A percentile compares a stretch with the other conserved stretches of the same genome.
Evolutionary conservation across 2,888 invertebrate genomes (phyloP).

Genomic region (Antheraea assamensis): DNA sequence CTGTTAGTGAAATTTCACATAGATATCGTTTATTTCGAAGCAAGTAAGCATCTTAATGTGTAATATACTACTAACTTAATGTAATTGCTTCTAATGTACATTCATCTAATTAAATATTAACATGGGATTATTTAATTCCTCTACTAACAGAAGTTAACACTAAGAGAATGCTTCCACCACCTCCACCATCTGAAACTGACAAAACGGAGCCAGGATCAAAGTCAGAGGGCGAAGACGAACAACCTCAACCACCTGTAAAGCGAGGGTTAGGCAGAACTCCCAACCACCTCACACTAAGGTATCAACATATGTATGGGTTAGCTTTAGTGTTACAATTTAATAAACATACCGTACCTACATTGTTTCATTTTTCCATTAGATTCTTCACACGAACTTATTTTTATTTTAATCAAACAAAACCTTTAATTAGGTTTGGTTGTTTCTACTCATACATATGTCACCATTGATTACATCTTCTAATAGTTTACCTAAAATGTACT

Average conservation of each 20-base stretch:
- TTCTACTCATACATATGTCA: conserved; percentile 73
- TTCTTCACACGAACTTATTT: conserved; percentile 19
- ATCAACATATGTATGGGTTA: conserved; percentile 71
- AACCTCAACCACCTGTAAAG: conserved; percentile 84
- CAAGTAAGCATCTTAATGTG: neutral
- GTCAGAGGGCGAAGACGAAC: conserved; percentile 93
- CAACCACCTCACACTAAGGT: conserved; percentile 95
- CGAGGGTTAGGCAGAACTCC: conserved; percentile 93
- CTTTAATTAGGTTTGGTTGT: conserved; percentile 59
- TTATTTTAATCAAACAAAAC: conserved; percentile 34
- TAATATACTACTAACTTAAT: neutral
- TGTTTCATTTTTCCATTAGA: conserved; percentile 15
- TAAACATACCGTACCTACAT: conserved; percentile 25
- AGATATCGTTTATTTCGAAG: no score
- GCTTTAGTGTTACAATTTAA: conserved; percentile 21
- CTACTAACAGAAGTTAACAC: conserved; percentile 44
- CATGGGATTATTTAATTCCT: neutral
- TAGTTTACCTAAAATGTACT: conserved; percentile 11
- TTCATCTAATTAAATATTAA: neutral
- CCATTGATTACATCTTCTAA: neutral
- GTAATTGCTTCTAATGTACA: neutral
- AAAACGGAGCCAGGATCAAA: conserved; percentile 87
- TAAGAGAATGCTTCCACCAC: conserved; percentile 54
- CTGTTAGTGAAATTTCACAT: no score
- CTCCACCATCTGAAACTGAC: conserved; percentile 70